These are phyloP conservation scores for Phrynocephalus vlangalii DNA, from an alignment of 2,797 vertebrate species.

Conservation along the genomic window DNA sequence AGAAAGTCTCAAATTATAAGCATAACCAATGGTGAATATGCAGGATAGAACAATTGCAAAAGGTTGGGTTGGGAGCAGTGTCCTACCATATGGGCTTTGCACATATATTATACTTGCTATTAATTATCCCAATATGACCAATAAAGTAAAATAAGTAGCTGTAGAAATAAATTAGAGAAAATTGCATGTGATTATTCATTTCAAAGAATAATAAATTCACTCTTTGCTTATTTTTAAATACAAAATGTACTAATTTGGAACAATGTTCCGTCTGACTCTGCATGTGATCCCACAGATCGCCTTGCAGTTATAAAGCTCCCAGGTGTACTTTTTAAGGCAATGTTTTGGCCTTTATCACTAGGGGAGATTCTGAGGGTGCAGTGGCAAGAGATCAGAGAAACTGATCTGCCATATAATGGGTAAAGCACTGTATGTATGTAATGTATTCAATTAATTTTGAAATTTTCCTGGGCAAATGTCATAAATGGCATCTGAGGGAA, in stretches of 20 bases:
- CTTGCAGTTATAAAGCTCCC: neutral
- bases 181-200: neutral
- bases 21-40: neutral
- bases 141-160: neutral
- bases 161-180: neutral
- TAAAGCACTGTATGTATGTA: neutral
- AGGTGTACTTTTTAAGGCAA: neutral
- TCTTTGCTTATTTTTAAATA: neutral
- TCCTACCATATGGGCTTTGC: neutral
- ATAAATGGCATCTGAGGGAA: neutral
- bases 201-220: neutral
- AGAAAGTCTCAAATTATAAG: neutral
- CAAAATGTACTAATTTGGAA: neutral
- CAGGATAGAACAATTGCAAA: neutral
- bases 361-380: neutral
- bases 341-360: neutral
- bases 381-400: neutral
- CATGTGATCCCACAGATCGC: neutral
- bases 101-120: neutral
- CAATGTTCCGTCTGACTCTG: neutral
- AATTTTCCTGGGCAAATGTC: neutral
- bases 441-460: conserved; percentile 16
- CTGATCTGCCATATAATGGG: neutral
- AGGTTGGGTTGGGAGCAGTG: neutral
- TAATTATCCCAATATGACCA: neutral